These are phyloP conservation scores for Aricia agestis DNA, from an alignment of 1,140 invertebrate species.

Conservation along the genomic window DNA sequence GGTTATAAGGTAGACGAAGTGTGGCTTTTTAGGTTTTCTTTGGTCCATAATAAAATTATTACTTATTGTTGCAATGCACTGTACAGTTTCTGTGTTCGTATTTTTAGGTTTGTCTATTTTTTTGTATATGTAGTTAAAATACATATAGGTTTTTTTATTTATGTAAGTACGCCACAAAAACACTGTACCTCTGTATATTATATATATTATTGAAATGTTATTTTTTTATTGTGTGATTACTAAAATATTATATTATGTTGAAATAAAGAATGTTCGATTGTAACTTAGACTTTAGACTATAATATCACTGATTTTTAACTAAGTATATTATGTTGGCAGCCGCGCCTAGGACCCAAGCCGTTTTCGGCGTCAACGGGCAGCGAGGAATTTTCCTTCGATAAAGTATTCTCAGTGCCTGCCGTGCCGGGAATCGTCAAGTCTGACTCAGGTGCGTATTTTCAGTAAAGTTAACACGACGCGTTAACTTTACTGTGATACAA, in stretches of 20 bases:
- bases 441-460: conserved; percentile 47
- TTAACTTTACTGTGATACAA: too few relatives aligned
- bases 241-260: too few relatives aligned
- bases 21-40: conserved; percentile 28
- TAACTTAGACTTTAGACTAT: conserved; percentile 19
- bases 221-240: too few relatives aligned
- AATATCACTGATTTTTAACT: conserved; percentile 16
- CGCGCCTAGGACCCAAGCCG: conserved; percentile 87
- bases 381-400: conserved; percentile 86
- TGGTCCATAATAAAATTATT: conserved; percentile 20
- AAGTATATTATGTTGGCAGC: conserved; percentile 71
- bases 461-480: neutral
- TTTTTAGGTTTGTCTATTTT: conserved; percentile 17
- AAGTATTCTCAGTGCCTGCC: conserved; percentile 85
- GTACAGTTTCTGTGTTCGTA: conserved; percentile 8
- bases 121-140: neutral
- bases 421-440: conserved; percentile 77
- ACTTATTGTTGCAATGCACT: conserved; percentile 16
- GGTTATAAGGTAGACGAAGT: conserved; percentile 82
- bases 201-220: too few relatives aligned
- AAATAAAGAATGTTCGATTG: too few relatives aligned
- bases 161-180: too few relatives aligned
- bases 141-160: too few relatives aligned
- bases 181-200: too few relatives aligned
- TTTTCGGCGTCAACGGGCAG: conserved; percentile 84